Base-by-base conservation (phyloP, 2,888 invertebrate genomes). In the Morpho helenor region DNA sequence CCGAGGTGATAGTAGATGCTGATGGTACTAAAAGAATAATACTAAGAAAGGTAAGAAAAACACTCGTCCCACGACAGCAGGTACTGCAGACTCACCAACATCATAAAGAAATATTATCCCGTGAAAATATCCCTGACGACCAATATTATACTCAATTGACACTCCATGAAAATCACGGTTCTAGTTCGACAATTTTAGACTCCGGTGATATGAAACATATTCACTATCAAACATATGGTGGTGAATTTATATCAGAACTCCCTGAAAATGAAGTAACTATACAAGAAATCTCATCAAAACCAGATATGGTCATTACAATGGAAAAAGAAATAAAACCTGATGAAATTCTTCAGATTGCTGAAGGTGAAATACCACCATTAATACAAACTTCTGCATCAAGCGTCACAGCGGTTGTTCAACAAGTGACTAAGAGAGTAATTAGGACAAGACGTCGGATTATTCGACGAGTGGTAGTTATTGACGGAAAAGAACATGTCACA, bases 11-110 rank as follows among this genome's bases (percentile, higher is more conserved):
- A n/a, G 93, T 94, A 0, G 96, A 95, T 70, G 93, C 96, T 16
- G 96, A 96, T 76, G 96, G 96, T 5, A 95, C 95, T 0, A 96
- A 94, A 73, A 91, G 95, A 66, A 95, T 96, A 52, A 94, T 96
- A 58, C 94, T 96, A 0, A 94, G 92, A 66, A 96, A 95, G 80
- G 76, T 95, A 6, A 92, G 94, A 56, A 92, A 93, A 70, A 95
- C 94, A 0, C 82, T 94, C 22, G 92, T 94, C 0, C 92, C 93
- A 41, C 91, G 93, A 50, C 94, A 94, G 71, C 93, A 95, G 73
- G 91, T 92, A 42, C 79, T 94, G 43, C 93, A 94, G 68, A 92
- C 93, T 44, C 93, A 93, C 70, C 92, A 93, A 70, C 83, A 93
- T 23, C 92, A 92, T 23, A 88, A 92, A 23, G 76, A 91, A 52